Evolutionary conservation across 2,113 vertebrate genomes (phyloP), one percentile per base, ranked within the genome.

Genomic region (Alligator sinensis): DNA sequence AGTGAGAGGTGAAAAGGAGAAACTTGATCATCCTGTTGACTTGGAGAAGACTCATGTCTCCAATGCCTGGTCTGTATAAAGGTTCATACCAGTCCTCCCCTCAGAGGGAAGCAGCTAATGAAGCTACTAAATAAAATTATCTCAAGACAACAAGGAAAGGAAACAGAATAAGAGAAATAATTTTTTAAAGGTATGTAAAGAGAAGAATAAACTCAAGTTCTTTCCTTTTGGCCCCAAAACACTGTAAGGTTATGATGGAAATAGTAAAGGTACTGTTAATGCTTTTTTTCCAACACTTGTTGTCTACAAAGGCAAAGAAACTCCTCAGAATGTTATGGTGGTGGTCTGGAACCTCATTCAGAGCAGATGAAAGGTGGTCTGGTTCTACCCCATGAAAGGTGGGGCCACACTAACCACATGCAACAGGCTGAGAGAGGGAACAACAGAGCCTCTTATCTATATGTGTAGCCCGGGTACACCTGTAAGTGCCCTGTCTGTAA

Each of bases 301-400:
- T 0, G 66, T 88, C 28, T 74, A 4, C 19, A 79, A 66, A 88
- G 28, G 3, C 28, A 9, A 21, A 61, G 70, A 63, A 78, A 13
- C 9, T 27, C 75, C 2, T 3, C 5, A 57, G 19, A 47, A 78
- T 4, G 5, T 0, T 0, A 38, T 25, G 19, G 81, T n/a, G 24
- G 75, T 11, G 55, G 59, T 5, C 4, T 30, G 60, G 61, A 11
- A 14, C 75, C 64, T 80, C 55, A 64, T 22, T 92, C 38, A 24
- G 64, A n/a, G 21, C 7, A 63, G 63, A 22, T 34, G 34, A 34
- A 34, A 34, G 34, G 34, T 34, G 34, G 34, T 34, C 34, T 34
- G 34, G 34, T 4, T 34, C 34, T 34, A 34, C 34, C 34, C 34
- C 34, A 34, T 34, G 34, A 34, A 34, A 34, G 34, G 34, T 34